Percentiles rank a stretch among this genome's conserved stretches.
Conservation (phyloP, 2,797 vertebrate species). For the Pseudomugil tenellus region DNA sequence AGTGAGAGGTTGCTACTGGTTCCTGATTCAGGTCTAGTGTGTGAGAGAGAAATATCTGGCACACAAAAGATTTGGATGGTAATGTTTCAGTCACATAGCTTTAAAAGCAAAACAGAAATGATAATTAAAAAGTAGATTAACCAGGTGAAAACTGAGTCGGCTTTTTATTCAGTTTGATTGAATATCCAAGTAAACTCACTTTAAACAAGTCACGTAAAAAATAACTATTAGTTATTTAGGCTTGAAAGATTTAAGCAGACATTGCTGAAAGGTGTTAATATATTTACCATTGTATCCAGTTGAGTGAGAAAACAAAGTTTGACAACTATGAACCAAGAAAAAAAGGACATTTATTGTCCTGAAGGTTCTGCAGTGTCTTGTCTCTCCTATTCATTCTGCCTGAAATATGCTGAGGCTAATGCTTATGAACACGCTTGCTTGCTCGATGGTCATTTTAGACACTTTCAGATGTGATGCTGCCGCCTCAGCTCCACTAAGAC, state of each 20-base stretch:
- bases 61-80: no score
- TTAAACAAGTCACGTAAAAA: neutral
- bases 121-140: no score
- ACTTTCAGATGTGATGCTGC: neutral
- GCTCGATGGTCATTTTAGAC: constrained; percentile 17
- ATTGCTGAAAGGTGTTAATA: neutral
- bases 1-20: no score
- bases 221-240: neutral
- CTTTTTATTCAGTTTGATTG: no score
- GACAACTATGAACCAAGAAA: neutral
- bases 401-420: neutral
- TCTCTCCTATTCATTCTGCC: neutral
- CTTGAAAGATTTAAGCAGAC: neutral
- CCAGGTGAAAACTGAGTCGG: no score
- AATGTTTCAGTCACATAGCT: no score
- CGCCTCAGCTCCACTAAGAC: constrained; percentile 25
- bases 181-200: neutral
- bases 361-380: neutral
- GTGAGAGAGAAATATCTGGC: no score
- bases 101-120: no score
- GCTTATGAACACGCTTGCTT: constrained; percentile 7
- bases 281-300: neutral
- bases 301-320: neutral
- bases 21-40: no score
- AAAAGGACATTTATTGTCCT: neutral